Percentiles rank a stretch among this genome's conserved stretches.
These are phyloP conservation scores for Scatophagus argus DNA, from an alignment of 2,113 vertebrate species.

Conservation along the genomic window DNA sequence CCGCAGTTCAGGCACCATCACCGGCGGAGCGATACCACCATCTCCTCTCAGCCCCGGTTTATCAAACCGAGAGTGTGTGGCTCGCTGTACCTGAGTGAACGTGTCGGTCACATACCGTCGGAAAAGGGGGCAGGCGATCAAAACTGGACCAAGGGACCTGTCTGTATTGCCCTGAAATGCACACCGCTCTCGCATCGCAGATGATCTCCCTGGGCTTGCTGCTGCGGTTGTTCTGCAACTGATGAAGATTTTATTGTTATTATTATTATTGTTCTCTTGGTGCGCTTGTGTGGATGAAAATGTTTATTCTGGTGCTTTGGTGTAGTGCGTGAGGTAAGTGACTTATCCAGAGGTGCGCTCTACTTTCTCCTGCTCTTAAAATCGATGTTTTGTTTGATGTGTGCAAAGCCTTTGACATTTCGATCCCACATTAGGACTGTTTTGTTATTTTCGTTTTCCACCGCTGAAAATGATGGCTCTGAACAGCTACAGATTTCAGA, in stretches of 20 bases:
- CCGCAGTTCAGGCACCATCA: constrained; percentile 64
- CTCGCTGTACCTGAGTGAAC: constrained; percentile 67
- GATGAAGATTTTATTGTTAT: constrained; percentile 51
- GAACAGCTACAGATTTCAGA: neutral
- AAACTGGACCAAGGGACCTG: constrained; percentile 49
- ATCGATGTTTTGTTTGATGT: constrained; percentile 16
- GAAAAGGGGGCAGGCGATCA: constrained; percentile 52
- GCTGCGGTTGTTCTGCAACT: constrained; percentile 56
- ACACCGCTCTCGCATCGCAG: neutral
- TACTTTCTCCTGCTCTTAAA: constrained; percentile 54
- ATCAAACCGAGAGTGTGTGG: constrained; percentile 70
- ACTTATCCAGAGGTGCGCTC: constrained; percentile 69
- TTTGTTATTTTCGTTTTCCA: neutral
- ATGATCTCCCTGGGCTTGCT: constrained; percentile 1
- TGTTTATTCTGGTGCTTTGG: constrained; percentile 71
- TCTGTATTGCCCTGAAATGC: constrained; percentile 56
- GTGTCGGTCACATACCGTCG: constrained; percentile 64
- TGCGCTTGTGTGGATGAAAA: constrained; percentile 64
- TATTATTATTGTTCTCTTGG: constrained; percentile 24
- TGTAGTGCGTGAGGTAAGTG: constrained; percentile 81
- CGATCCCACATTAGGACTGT: neutral
- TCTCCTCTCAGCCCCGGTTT: constrained; percentile 51
- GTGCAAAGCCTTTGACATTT: constrained; percentile 26
- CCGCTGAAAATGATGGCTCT: neutral
- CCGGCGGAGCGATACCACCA: constrained; percentile 80